Percentiles rank a stretch among this genome's conserved stretches.
phyloP scores from a whole-genome alignment of 2,797 vertebrate species.

The Thalassophryne amazonica region DNA sequence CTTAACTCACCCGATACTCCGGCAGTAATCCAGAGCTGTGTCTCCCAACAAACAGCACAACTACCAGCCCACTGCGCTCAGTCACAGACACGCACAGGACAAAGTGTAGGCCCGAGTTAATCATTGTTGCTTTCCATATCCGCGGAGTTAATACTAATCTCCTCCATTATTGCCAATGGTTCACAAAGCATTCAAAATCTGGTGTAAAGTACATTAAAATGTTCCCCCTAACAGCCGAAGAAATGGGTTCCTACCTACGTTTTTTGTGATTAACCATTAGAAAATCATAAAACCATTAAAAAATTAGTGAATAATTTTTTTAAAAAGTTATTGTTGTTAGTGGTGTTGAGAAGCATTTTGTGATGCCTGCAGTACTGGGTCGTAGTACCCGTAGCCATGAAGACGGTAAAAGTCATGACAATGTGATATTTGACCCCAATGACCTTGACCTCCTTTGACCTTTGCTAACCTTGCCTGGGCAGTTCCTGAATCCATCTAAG shows the following conservation, averaged over 20 bases:
- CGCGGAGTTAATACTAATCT: neutral
- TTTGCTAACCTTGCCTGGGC: too few relatives aligned
- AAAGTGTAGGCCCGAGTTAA: constrained; percentile 76
- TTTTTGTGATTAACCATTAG: neutral
- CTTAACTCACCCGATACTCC: constrained; percentile 51
- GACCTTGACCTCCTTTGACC: too few relatives aligned
- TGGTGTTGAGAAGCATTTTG: too few relatives aligned
- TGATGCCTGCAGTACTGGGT: too few relatives aligned
- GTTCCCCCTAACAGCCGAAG: neutral
- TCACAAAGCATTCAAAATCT: neutral
- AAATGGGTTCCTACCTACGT: neutral
- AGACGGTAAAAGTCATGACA: too few relatives aligned
- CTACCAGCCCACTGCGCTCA: neutral
- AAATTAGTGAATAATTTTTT: too few relatives aligned
- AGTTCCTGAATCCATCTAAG: too few relatives aligned
- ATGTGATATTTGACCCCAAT: too few relatives aligned
- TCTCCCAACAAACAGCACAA: constrained; percentile 4
- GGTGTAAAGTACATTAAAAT: neutral
- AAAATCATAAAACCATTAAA: too few relatives aligned
- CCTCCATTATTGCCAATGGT: neutral
- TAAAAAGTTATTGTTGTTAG: too few relatives aligned
- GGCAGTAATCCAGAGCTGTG: constrained; percentile 1
- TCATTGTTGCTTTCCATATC: constrained; percentile 53
- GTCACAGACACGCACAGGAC: constrained; percentile 46
- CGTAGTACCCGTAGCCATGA: too few relatives aligned